A percentile compares a stretch with the other conserved stretches of the same genome.
Conservation (phyloP, 2,888 invertebrate genomes). For the Drosophila paranaensis region DNA sequence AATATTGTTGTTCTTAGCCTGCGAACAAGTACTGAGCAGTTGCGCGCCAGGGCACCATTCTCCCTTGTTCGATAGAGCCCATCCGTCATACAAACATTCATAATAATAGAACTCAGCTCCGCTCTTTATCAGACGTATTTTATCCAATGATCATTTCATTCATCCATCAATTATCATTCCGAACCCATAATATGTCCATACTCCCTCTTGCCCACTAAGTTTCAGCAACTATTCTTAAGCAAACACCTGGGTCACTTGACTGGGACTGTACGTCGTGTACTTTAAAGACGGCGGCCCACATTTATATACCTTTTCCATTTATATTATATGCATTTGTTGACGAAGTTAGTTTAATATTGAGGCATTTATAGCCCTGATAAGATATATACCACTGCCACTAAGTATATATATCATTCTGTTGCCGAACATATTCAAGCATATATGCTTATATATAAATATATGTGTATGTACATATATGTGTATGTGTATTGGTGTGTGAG, state of each 20-base stretch:
- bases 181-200: background rate
- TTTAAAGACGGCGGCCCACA: constrained; percentile 24
- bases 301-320: constrained; percentile 59
- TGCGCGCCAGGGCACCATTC: too few species aligned
- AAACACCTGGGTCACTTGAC: constrained; percentile 19
- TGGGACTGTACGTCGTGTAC: constrained; percentile 51
- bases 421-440: too few species aligned
- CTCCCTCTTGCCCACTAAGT: background rate
- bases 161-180: constrained; percentile 11
- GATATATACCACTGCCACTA: constrained; percentile 47
- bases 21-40: background rate
- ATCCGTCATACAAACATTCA: constrained; percentile 21
- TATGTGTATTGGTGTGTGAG: constrained; percentile 13
- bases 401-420: constrained; percentile 27
- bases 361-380: constrained; percentile 63
- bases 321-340: constrained; percentile 61
- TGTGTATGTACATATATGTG: too few species aligned
- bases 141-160: constrained; percentile 1
- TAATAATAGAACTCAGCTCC: background rate
- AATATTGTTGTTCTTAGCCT: background rate
- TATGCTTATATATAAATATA: too few species aligned
- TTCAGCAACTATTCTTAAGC: background rate
- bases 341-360: constrained; percentile 66
- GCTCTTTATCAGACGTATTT: background rate
- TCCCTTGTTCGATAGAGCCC: too few species aligned